These are phyloP conservation scores for Apoda limacodes DNA, from an alignment of 2,888 invertebrate genomes.

Conservation along the genomic window DNA sequence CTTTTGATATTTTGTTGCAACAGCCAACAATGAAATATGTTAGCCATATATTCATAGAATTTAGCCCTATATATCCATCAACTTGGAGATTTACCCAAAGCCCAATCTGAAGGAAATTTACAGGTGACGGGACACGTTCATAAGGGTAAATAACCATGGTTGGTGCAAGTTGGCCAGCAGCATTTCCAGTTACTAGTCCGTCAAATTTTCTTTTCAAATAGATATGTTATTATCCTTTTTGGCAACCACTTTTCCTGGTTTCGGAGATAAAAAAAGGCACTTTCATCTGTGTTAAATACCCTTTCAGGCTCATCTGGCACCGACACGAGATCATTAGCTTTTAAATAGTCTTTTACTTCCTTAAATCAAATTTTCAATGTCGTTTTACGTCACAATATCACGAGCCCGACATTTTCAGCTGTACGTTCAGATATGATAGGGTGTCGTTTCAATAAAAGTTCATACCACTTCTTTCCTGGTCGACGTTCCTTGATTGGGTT, in stretches of 20 bases:
- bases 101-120: too few relatives aligned
- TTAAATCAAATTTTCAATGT: conserved; percentile 22
- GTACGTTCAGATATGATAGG: conserved; percentile 18
- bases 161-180: conserved; percentile 3
- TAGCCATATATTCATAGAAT: too few relatives aligned
- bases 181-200: conserved; percentile 2
- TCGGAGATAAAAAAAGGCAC: conserved; percentile 23
- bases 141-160: conserved; percentile 4
- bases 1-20: too few relatives aligned
- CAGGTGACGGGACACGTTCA: too few relatives aligned
- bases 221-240: conserved; percentile 18
- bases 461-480: conserved; percentile 23
- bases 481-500: too few relatives aligned
- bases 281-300: conserved; percentile 27
- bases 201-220: conserved; percentile 22
- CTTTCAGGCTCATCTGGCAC: conserved; percentile 19
- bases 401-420: conserved; percentile 23
- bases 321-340: conserved; percentile 6
- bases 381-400: conserved; percentile 22
- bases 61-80: too few relatives aligned
- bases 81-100: too few relatives aligned
- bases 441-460: too few relatives aligned
- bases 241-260: conserved; percentile 22
- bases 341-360: conserved; percentile 19
- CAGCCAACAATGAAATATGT: too few relatives aligned